Base-by-base conservation (phyloP, 2,888 invertebrate genomes). In the Arrhopalites spinosus region DNA sequence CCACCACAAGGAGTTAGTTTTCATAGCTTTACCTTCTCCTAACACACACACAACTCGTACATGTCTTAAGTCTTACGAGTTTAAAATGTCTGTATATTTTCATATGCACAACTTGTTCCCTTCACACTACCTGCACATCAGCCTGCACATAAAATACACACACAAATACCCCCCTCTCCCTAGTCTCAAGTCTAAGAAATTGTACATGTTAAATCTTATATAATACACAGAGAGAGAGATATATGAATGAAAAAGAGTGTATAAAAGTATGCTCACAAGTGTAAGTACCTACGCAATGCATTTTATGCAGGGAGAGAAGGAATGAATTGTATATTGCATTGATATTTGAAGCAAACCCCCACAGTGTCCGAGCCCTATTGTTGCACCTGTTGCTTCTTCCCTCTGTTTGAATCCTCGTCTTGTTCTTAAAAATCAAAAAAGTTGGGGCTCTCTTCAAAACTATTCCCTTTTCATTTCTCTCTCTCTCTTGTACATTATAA, bases 311-410 rank as follows among this genome's bases (percentile, higher is more conserved):
- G n/a, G n/a, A 53, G 53, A 53, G 20, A 53, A 13, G 1, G 23
- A n/a, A 1, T 20, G 53, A 1, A 17, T 50, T 50, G 50, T 20
- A n/a, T n/a, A 20, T 53, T 53, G 53, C 53, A 53, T 53, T 53
- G 53, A 20, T 53, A 53, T n/a, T 36, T n/a, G 20, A 53, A 53
- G 53, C 53, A 53, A n/a, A 53, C 53, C 53, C 53, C 53, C 53
- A 53, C 53, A 53, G 53, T 53, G 53, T 53, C 20, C 23, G 20
- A n/a, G n/a, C 8, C n/a, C n/a, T 23, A 53, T 53, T 53, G 53
- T 53, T 53, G 53, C 53, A 53, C 53, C 53, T 53, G 53, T 53
- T 53, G 53, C 53, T 50, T 50, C n/a, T 50, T 50, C n/a, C n/a
- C 15, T 17, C 15, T 50, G 2, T 50, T 45, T 45, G 45, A 45